Evolutionary conservation across 2,888 invertebrate species (phyloP), one percentile per base, ranked within the genome.

Genomic region (Pherbina coryleti): DNA sequence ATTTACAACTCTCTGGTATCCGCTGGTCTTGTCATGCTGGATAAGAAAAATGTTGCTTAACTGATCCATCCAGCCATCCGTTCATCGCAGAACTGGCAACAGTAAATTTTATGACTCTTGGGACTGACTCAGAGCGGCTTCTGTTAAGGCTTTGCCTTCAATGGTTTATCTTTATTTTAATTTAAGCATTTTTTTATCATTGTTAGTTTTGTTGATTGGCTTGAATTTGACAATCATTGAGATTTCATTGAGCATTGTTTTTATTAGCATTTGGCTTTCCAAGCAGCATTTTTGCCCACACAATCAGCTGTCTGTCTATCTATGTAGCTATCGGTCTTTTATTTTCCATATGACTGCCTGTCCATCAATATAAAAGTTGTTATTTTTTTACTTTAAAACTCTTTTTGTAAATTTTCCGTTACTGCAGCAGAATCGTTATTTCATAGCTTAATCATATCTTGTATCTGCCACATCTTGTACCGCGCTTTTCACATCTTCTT

Each of bases 361-460:
- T 17, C 51, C 17, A 70, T 53, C 28, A 25, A 14, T 5, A 14
- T 28, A 17, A n/a, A 19, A 25, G 14, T 72, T 2, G 31, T 9
- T 49, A 5, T 22, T n/a, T 22, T 25, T 69, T 19, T 14, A 1
- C 8, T 34, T 31, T 14, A 7, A n/a, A 31, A 34, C 60, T 25
- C 25, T 49, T n/a, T n/a, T 74, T 53, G 53, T 31, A 34, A 49
- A 31, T 64, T 75, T 53, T 22, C 53, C 53, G 64, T 66, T 53
- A 53, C 22, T 51, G 51, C 66, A 51, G 75, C 66, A 66, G 53
- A 75, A 74, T 74, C 53, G 53, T 53, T 31, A 64, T 75, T 53
- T 75, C 66, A 75, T 75, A 53, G 66, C 66, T 75, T 66, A 28
- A 75, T 72, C 72, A 74, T 64, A 64, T 55, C 37, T 28, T 71